phyloP scores from a whole-genome alignment of 2,113 vertebrate genomes.

The Smithornis capensis region DNA sequence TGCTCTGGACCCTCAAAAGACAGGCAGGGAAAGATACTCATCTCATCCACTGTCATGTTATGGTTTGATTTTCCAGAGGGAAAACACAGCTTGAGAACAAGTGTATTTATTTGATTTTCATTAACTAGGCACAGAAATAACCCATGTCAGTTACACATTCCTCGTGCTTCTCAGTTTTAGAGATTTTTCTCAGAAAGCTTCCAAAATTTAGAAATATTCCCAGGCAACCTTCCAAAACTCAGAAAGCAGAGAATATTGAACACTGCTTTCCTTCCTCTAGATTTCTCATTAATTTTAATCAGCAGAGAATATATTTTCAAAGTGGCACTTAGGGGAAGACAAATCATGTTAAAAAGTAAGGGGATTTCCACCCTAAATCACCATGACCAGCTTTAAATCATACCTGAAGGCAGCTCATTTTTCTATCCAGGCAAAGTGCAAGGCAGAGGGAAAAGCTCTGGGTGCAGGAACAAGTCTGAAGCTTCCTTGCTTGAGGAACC shows the following conservation, averaged over 20 bases:
- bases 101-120: not conserved
- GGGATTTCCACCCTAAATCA: constrained; percentile 23
- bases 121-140: not conserved
- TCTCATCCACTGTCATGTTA: not conserved
- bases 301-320: constrained; percentile 11
- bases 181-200: constrained; percentile 8
- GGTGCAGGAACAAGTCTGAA: not conserved
- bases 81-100: not conserved
- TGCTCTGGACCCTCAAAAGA: not conserved
- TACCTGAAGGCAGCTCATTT: not conserved
- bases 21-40: not conserved
- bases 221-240: constrained; percentile 31
- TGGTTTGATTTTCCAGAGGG: not conserved
- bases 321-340: not conserved
- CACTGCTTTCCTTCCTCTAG: not conserved
- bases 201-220: constrained; percentile 21
- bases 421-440: not conserved
- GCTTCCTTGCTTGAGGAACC: not conserved
- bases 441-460: not conserved
- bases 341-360: not conserved
- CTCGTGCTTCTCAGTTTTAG: not conserved
- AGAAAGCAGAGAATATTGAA: not conserved
- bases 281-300: constrained; percentile 29
- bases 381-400: constrained; percentile 9
- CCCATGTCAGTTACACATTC: not conserved